Conservation (phyloP, 2,888 invertebrate species). For the Acanthoscelides obtectus region DNA sequence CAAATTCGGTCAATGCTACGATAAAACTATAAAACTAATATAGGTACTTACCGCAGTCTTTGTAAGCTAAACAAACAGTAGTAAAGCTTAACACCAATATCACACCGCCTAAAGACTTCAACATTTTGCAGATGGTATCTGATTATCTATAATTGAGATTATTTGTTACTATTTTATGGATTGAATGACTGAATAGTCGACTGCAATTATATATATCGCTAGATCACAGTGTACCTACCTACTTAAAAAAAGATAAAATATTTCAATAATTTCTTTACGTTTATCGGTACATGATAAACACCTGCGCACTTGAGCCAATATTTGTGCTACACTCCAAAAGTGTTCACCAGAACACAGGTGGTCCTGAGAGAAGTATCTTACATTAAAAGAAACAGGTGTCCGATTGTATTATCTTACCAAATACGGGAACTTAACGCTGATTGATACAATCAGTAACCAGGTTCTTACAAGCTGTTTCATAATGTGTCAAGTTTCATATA, state of each 20-base stretch:
- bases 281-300: too few species aligned
- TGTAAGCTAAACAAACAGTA: background rate
- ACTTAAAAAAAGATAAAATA: background rate
- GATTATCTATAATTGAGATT: background rate
- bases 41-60: background rate
- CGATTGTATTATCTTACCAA: too few species aligned
- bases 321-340: background rate
- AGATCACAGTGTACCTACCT: background rate
- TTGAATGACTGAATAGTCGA: background rate
- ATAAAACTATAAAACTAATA: too few species aligned
- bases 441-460: too few species aligned
- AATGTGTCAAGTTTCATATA: too few species aligned
- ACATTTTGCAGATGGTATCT: background rate
- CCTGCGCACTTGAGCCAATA: background rate
- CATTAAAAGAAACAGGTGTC: background rate
- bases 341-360: background rate
- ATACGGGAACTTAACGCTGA: too few species aligned
- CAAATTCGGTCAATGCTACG: too few species aligned
- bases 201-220: background rate
- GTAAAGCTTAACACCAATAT: background rate
- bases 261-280: background rate
- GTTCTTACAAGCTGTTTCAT: too few species aligned
- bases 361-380: background rate
- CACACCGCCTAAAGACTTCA: background rate
- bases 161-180: too few species aligned